phyloP scores from a whole-genome alignment of 2,888 invertebrate species.

The Zele albiditarsus region DNA sequence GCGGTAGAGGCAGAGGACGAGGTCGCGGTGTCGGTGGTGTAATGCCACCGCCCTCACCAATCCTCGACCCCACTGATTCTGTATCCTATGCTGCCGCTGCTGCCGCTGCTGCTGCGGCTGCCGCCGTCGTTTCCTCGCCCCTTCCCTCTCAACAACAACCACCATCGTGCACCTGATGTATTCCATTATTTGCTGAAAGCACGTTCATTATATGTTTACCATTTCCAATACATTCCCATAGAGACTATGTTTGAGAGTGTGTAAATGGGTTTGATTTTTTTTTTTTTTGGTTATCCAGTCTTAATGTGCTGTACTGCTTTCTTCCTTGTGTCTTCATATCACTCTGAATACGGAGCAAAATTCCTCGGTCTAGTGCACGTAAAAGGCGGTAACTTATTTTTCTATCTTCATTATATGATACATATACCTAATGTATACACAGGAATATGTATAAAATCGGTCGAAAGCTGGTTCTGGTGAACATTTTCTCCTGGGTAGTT shows the following conservation, averaged over 20 bases:
- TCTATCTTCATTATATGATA: background rate
- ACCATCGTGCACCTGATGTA: constrained; percentile 65
- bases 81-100: constrained; percentile 67
- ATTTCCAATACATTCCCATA: background rate
- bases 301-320: too few relatives aligned
- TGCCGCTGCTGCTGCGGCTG: constrained; percentile 64
- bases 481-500: background rate
- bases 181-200: constrained; percentile 15
- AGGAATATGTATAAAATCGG: too few relatives aligned
- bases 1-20: constrained; percentile 86
- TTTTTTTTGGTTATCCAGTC: background rate
- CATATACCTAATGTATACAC: too few relatives aligned
- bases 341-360: too few relatives aligned
- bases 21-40: constrained; percentile 79
- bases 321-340: too few relatives aligned
- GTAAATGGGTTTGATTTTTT: background rate
- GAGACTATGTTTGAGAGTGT: background rate
- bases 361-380: background rate
- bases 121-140: constrained; percentile 67
- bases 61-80: constrained; percentile 70
- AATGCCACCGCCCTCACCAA: constrained; percentile 63
- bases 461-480: background rate
- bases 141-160: constrained; percentile 71
- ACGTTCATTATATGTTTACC: constrained; percentile 17
- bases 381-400: background rate